Evolutionary conservation across 1,140 invertebrate genomes (phyloP).

Genomic region (Hypothenemus hampei): DNA sequence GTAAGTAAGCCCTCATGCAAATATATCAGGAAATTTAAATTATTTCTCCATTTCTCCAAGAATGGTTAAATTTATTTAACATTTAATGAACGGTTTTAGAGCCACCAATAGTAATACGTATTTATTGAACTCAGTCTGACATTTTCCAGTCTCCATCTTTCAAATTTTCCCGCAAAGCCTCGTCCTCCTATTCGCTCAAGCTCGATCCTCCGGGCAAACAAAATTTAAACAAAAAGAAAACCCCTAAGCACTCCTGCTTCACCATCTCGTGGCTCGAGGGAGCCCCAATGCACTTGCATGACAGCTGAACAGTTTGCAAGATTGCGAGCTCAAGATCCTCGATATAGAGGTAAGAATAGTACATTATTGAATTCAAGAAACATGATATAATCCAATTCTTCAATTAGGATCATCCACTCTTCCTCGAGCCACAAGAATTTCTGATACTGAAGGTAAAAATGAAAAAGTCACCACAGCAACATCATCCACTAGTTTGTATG

Average conservation of each 20-base stretch:
- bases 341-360: constrained; percentile 64
- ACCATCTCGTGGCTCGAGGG: constrained; percentile 73
- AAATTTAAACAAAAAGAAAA: constrained; percentile 78
- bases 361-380: not conserved
- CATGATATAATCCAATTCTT: too few relatives aligned
- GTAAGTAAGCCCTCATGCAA: too few relatives aligned
- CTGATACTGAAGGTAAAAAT: constrained; percentile 59
- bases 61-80: too few relatives aligned
- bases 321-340: constrained; percentile 74
- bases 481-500: constrained; percentile 83
- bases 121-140: constrained; percentile 50
- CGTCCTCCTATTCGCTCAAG: constrained; percentile 92
- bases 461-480: constrained; percentile 78
- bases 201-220: constrained; percentile 83
- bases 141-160: constrained; percentile 90
- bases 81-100: too few relatives aligned
- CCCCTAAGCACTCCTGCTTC: constrained; percentile 91
- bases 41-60: too few relatives aligned
- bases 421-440: constrained; percentile 67
- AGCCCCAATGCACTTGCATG: constrained; percentile 94
- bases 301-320: constrained; percentile 86
- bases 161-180: constrained; percentile 95
- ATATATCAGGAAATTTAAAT: too few relatives aligned
- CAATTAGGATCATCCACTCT: constrained; percentile 73
- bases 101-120: constrained; percentile 16